phyloP scores from a whole-genome alignment of 2,797 vertebrate genomes.

The Etheostoma perlongum region DNA sequence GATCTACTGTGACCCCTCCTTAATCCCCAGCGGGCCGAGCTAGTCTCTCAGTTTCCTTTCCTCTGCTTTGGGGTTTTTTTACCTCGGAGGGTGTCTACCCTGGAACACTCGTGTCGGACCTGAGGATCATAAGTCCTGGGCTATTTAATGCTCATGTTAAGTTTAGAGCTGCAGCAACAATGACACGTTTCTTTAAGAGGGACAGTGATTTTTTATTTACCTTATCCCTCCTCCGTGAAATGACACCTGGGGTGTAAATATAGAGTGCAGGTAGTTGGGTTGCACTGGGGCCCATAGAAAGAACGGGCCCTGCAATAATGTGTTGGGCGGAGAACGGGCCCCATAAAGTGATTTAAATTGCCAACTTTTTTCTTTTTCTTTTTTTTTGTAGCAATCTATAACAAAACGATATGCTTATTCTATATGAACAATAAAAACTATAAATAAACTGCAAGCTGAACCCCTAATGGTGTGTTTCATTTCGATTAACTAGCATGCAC shows the following conservation, averaged over 20 bases:
- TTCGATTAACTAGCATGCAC: no score
- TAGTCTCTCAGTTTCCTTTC: constrained; percentile 63
- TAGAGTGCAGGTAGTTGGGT: no score
- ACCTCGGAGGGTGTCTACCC: constrained; percentile 20
- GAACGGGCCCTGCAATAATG: no score
- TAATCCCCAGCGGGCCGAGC: constrained; percentile 75
- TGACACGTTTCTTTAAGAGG: constrained; percentile 53
- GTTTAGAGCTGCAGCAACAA: constrained; percentile 43
- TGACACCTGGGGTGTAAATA: constrained; percentile 8
- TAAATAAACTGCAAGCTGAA: no score
- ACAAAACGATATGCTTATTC: no score
- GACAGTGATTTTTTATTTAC: constrained; percentile 38
- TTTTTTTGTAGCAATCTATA: no score
- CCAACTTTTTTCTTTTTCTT: no score
- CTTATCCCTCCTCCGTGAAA: constrained; percentile 21
- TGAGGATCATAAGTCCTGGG: constrained; percentile 11
- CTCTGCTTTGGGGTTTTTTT: constrained; percentile 38
- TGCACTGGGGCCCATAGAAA: no score
- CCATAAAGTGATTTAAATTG: no score
- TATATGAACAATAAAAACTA: no score
- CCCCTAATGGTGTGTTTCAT: no score
- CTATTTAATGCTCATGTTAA: constrained; percentile 37
- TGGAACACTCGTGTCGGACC: constrained; percentile 21
- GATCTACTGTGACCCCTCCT: constrained; percentile 78
- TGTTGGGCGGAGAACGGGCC: no score